Evolutionary conservation across 2,113 vertebrate species (phyloP).

Genomic region (Okapia johnstoni): DNA sequence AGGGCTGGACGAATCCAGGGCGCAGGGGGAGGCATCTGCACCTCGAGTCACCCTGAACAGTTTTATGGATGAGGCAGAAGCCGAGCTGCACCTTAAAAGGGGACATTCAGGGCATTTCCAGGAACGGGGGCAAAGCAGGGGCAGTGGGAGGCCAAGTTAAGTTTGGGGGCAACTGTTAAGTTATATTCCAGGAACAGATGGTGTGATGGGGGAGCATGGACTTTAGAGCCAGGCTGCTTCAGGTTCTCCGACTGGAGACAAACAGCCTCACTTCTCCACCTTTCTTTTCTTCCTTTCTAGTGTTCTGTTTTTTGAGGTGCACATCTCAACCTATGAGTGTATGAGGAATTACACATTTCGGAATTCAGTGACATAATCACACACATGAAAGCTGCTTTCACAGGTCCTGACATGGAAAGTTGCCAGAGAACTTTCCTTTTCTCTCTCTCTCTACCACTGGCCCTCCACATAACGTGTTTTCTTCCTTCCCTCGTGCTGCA

Average conservation of each 20-base stretch:
- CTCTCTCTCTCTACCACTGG: neutral
- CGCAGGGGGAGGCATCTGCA: no score
- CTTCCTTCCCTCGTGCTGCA: neutral
- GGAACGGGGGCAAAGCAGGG: neutral
- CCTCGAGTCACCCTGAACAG: neutral
- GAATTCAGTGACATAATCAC: neutral
- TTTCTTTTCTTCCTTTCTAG: neutral
- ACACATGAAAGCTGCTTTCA: neutral
- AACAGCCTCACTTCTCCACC: neutral
- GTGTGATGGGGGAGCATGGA: rapidly evolving
- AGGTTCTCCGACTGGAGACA: neutral
- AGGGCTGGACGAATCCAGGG: neutral
- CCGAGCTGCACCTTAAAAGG: neutral
- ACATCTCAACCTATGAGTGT: neutral
- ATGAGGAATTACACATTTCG: neutral
- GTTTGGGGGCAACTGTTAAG: no score
- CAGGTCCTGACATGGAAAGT: neutral
- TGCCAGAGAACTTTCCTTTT: neutral
- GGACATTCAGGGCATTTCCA: neutral
- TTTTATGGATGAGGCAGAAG: neutral
- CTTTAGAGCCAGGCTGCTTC: neutral
- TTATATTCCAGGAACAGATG: neutral
- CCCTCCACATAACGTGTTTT: rapidly evolving
- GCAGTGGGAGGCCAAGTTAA: neutral
- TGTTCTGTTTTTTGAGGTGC: neutral